Evolutionary conservation across 2,888 invertebrate genomes (phyloP).

Genomic region (Didymodactylos carnosus): DNA sequence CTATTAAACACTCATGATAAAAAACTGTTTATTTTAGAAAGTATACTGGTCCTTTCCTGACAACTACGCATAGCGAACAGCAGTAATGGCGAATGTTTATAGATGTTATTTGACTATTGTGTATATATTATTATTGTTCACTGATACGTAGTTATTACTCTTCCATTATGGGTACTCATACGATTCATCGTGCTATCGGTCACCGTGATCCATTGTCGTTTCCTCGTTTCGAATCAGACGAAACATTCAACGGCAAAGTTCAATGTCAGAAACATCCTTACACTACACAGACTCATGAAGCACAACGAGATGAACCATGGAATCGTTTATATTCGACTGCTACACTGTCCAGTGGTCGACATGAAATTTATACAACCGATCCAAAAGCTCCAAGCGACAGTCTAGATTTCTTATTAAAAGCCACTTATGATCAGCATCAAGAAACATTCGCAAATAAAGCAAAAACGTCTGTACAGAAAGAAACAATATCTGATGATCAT

Average conservation of each 20-base stretch:
- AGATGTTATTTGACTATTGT: too few species aligned
- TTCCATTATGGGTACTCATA: too few species aligned
- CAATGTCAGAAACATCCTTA: constrained; percentile 7
- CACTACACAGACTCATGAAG: neutral
- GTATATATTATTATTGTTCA: too few species aligned
- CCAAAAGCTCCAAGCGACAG: constrained; percentile 30
- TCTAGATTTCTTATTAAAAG: constrained; percentile 32
- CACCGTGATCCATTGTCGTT: constrained; percentile 11
- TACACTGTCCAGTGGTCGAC: constrained; percentile 26
- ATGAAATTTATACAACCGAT: constrained; percentile 24
- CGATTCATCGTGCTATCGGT: constrained; percentile 11
- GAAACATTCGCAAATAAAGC: constrained; percentile 26
- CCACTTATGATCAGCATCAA: constrained; percentile 30
- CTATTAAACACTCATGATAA: too few species aligned
- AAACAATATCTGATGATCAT: constrained; percentile 22
- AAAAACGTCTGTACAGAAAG: constrained; percentile 29
- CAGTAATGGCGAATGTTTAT: too few species aligned
- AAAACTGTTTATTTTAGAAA: too few species aligned
- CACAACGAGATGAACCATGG: constrained; percentile 12
- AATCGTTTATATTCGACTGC: constrained; percentile 23
- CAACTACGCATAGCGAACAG: too few species aligned
- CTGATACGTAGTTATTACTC: too few species aligned
- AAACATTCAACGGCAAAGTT: neutral
- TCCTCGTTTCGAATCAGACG: constrained; percentile 10
- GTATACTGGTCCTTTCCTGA: too few species aligned